Evolutionary conservation across 2,888 invertebrate species (phyloP), one percentile per base, ranked within the genome.

Genomic region (Machimus atricapillus): DNA sequence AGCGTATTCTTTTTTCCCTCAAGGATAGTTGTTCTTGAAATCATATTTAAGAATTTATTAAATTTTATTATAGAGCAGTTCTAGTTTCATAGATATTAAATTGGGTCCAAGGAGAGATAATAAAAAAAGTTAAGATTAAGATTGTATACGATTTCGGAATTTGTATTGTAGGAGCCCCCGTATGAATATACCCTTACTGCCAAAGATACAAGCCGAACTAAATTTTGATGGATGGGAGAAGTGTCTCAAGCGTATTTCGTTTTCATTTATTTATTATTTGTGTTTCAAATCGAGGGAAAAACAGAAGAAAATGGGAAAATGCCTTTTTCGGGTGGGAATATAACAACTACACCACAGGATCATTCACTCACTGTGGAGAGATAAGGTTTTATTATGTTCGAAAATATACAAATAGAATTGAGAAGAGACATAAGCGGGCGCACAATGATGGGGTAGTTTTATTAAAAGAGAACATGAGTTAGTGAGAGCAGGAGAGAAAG

Each of bases 371-470:
- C 82, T 73, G 52, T n/a, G 9, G 66, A 74, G 66, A 74, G 73
- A 85, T 85, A 74, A 85, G 85, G 43, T 74, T 85, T 85, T 85
- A 85, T 85, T 85, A 85, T 85, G 85, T 85, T 74, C 58, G 58
- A 82, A 34, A 82, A 82, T 82, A 82, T 82, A 82, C 82, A 82
- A 82, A 82, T 82, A 82, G 37, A 82, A 37, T 66, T 58, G 56
- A 56, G 82, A 81, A 46, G 37, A 43, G 52, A 81, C 31, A 81
- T 56, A 81, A 23, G 56, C 14, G 66, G 81, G 81, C 52, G 23
- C 31, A 66, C 66, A 66, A 27, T 27, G 46, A 40, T 46, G 79
- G 46, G 40, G 76, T 76, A 40, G 76, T 34, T 76, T 37, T 76
- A 37, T 23, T 66, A 34, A 83, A 34, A 66, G 66, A 83, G 83